Percentiles rank a stretch among this genome's conserved stretches.
Conservation (phyloP, 2,888 invertebrate species). For the Drosophila paracracens region DNA sequence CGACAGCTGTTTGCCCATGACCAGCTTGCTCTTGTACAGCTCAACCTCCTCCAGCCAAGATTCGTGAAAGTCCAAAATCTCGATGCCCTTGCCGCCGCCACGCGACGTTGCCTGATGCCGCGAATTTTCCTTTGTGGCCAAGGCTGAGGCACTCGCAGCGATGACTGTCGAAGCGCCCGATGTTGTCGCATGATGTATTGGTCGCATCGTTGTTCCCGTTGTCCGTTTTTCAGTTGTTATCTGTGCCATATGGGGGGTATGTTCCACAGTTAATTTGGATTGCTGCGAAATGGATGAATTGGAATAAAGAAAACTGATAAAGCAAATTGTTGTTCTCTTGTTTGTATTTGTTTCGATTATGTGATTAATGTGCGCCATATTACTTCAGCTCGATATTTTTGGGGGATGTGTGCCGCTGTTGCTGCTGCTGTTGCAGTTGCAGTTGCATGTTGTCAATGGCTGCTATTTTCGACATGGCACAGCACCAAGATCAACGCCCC, state of each 20-base stretch:
- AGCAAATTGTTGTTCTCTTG: conserved; percentile 3
- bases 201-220: conserved; percentile 51
- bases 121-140: conserved; percentile 79
- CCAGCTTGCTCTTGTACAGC: conserved; percentile 82
- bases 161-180: conserved; percentile 9
- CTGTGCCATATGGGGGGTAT: conserved; percentile 79
- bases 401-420: conserved; percentile 7
- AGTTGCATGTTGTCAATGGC: conserved; percentile 66
- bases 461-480: conserved; percentile 84
- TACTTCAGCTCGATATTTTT: conserved; percentile 35
- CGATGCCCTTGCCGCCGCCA: conserved; percentile 71
- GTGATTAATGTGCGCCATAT: conserved; percentile 47
- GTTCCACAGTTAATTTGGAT: conserved; percentile 78
- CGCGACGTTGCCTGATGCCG: conserved; percentile 35
- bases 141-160: conserved; percentile 17
- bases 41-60: conserved; percentile 85
- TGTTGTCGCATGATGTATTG: conserved; percentile 39
- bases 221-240: conserved; percentile 83
- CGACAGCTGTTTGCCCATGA: conserved; percentile 75
- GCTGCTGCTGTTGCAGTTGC: conserved; percentile 14
- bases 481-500: conserved; percentile 77
- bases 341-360: conserved; percentile 38
- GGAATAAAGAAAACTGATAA: not conserved
- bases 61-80: conserved; percentile 84
- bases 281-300: conserved; percentile 50